Percentiles rank a stretch among this genome's conserved stretches.
phyloP scores from a whole-genome alignment of 2,888 invertebrate genomes.

The Hypolimnas misippus region DNA sequence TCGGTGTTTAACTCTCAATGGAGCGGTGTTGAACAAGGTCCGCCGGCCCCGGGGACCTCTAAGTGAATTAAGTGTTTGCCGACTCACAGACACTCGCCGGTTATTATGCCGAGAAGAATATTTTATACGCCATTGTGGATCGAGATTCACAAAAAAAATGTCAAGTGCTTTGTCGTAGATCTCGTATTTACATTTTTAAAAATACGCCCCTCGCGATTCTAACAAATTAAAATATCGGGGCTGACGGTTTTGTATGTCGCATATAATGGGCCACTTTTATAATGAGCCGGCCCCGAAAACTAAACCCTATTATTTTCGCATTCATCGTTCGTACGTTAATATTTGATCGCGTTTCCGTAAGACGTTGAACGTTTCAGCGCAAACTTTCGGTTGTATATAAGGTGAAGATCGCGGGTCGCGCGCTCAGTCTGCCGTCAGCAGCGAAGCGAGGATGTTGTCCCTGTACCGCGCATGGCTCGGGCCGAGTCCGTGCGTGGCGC shows the following conservation, averaged over 20 bases:
- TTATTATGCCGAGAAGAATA: slow-evolving; percentile 49
- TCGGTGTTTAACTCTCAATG: slow-evolving; percentile 41
- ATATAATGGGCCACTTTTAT: slow-evolving; percentile 28
- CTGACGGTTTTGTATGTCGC: slow-evolving; percentile 34
- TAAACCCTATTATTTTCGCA: slow-evolving; percentile 19
- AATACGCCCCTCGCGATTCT: slow-evolving; percentile 26
- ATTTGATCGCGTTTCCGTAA: slow-evolving; percentile 26
- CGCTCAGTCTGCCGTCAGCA: slow-evolving; percentile 54
- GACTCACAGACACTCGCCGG: slow-evolving; percentile 42
- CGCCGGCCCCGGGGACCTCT: slow-evolving; percentile 48
- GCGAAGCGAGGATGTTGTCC: slow-evolving; percentile 70
- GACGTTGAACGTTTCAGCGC: slow-evolving; percentile 27
- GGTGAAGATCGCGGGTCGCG: slow-evolving; percentile 39
- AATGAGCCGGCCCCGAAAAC: slow-evolving; percentile 17
- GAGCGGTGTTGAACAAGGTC: slow-evolving; percentile 38
- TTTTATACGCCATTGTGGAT: slow-evolving; percentile 46
- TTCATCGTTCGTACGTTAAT: slow-evolving; percentile 23
- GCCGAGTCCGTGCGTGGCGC: slow-evolving; percentile 74
- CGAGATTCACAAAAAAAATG: slow-evolving; percentile 48
- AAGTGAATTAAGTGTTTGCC: slow-evolving; percentile 66
- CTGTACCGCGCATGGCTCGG: slow-evolving; percentile 82
- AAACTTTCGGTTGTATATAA: slow-evolving; percentile 54
- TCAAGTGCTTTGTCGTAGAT: slow-evolving; percentile 43
- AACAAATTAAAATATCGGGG: slow-evolving; percentile 36
- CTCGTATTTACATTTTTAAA: slow-evolving; percentile 34